Base-by-base conservation (phyloP, 2,888 invertebrate genomes). In the Agonopterix arenella region DNA sequence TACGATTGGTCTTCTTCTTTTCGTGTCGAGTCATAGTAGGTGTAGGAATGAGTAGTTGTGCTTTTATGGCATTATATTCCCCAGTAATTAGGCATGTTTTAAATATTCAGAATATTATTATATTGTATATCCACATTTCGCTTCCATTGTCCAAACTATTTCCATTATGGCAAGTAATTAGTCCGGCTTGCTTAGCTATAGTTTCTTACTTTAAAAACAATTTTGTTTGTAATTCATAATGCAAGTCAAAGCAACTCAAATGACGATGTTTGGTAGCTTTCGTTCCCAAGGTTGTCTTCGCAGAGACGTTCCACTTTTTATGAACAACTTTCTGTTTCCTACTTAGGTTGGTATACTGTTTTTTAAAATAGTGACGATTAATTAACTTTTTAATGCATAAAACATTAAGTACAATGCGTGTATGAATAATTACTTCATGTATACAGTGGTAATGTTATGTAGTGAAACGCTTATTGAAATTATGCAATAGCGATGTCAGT, bases 211-310 rank as follows among this genome's bases (percentile, higher is more conserved):
- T 28, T 28, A 28, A 28, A 38, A 40, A 42, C 5, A 5, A 11
- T 47, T 42, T 47, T 8, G 9, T 9, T 9, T 46, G 36, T 11
- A n/a, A 44, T 37, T 37, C 40, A 28, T 44, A 47, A 46, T 47
- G 37, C 48, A 49, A 54, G 54, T 52, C 41, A 28, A 28, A 28
- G 5, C 49, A 48, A 51, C 46, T 50, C 48, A 51, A 51, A 47
- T 51, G 61, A 65, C 70, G 66, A 65, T 63, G 63, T 67, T 71
- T 60, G 67, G 64, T 64, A 65, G 67, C 76, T 77, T 77, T 79
- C 76, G 61, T 59, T 61, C 45, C 51, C 50, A 53, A 53, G 53
- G 53, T 51, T 50, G 48, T 36, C n/a, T n/a, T n/a, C 40, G 18
- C 18, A 38, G n/a, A 13, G 16, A 16, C 45, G 53, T 45, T 51